Base-by-base conservation (phyloP, 2,888 invertebrate genomes). In the Parnassius mnemosyne region DNA sequence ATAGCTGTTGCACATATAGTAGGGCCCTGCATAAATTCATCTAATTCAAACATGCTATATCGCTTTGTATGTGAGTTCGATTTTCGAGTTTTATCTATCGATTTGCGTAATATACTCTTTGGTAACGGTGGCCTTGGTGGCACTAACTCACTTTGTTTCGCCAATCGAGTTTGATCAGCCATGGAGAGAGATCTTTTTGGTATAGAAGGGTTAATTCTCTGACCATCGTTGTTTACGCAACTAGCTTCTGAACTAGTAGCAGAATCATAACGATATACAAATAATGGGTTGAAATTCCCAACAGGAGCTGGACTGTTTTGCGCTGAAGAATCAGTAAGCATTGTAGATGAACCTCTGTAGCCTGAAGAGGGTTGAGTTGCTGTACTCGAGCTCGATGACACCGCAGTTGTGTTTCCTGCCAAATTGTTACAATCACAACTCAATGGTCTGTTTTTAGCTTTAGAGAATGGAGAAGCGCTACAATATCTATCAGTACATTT, bases 341-440 rank as follows among this genome's bases (percentile, higher is more conserved):
- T 94, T 1, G 96, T 96, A 0, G 97, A 97, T 0, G 97, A 97
- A 47, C 97, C 97, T 67, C 97, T 92, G 76, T 96, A 97, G 2
- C 97, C 97, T 12, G 96, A 96, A 55, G 96, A 96, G 9, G 96
- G 96, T 77, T 96, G 96, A 50, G 96, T 96, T 25, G 93, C 93
- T 64, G 95, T 94, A 72, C 94, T 94, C 66, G 95, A 94, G 81
- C 94, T 93, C 12, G 94, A 93, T 3, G 95, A 95, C 41, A 93
- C 91, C 41, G 92, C 92, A 44, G 92, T 93, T 63, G 89, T 91
- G 60, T 93, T 93, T 57, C 92, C 89, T 63, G 92, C 81, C 65
- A 93, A 84, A 69, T 92, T 92, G 66, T 89, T 89, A 69, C 92
- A 93, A 72, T 94, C 94, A 71, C 94, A 94, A 73, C 93, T 94